Evolutionary conservation across 2,113 vertebrate species (phyloP), one percentile per base, ranked within the genome.

Genomic region (Crotalus tigris): DNA sequence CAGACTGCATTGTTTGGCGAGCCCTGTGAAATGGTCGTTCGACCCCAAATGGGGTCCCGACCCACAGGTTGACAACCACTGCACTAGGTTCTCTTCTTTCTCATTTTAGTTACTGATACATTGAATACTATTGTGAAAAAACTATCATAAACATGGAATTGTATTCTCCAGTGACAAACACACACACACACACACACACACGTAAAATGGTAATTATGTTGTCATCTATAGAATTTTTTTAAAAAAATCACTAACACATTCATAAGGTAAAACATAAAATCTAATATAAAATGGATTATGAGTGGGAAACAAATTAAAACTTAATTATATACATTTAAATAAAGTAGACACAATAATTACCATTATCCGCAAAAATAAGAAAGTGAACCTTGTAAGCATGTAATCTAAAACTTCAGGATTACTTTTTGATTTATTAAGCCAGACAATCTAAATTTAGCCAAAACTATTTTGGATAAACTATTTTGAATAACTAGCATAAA

Each of bases 401-500:
- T 15, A 93, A 85, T 7, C 92, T 15, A 92, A 3, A 88, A 53
- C 91, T 81, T 1, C 94, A 53, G 1, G 58, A 85, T 21, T 86
- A 58, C 21, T 10, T 23, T 13, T 29, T 61, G 24, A 85, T 29
- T 51, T 85, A 44, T 64, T 24, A 23, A 54, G 15, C 2, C 4
- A 86, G 49, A 44, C 4, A 49, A 81, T 23, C 33, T 61, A 61
- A 90, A 57, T 58, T 57, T 94, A 49, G 46, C 91, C 88, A 0
- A 94, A 92, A 92, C 90, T 21, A 44, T 81, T 44, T 44, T 44
- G 92, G 91, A 94, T 92, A 54, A 89, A 93, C 1, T 57, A 46
- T 58, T 59, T 69, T 57, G 88, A 55, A 54, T 86, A 90, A 90
- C 86, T 26, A 64, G 86, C 19, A 13, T 39, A 89, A 24, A 29